A percentile compares a stretch with the other conserved stretches of the same genome.
Conservation (phyloP, 2,113 vertebrate species). For the Aspidoscelis tigris region DNA sequence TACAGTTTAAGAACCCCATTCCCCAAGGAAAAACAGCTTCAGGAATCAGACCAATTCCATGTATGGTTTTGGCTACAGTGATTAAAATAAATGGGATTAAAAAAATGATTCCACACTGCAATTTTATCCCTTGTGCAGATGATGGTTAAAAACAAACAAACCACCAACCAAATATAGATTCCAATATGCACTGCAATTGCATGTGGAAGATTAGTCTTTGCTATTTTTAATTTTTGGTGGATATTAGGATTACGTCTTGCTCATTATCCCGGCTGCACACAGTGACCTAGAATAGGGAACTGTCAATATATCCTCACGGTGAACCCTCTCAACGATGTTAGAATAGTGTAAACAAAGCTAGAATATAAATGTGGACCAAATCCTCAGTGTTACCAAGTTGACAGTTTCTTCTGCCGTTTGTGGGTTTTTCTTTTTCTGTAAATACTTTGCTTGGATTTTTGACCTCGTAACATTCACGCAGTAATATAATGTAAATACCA, state of each 20-base stretch:
- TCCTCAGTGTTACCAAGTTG: slow-evolving; percentile 27
- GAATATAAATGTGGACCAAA: slow-evolving; percentile 28
- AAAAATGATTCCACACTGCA: no score
- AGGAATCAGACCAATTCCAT: no score
- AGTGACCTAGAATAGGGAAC: background rate
- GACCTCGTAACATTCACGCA: slow-evolving; percentile 59
- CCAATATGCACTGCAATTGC: background rate
- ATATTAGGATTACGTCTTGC: background rate
- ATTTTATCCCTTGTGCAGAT: background rate
- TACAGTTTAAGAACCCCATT: no score
- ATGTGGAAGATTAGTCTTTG: background rate
- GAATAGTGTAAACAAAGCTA: slow-evolving; percentile 2
- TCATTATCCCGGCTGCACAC: background rate
- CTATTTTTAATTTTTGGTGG: background rate
- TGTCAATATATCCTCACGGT: background rate
- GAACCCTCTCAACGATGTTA: background rate
- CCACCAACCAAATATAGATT: background rate
- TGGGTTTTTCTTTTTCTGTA: slow-evolving; percentile 38
- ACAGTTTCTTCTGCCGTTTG: slow-evolving; percentile 29
- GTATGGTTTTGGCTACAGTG: no score
- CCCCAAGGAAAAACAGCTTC: no score
- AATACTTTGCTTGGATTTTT: slow-evolving; percentile 36
- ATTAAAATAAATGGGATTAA: no score
- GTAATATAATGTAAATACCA: slow-evolving; percentile 42
- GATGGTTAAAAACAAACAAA: no score